phyloP scores from a whole-genome alignment of 1,140 invertebrate species.

The Matsumurasca onukii region DNA sequence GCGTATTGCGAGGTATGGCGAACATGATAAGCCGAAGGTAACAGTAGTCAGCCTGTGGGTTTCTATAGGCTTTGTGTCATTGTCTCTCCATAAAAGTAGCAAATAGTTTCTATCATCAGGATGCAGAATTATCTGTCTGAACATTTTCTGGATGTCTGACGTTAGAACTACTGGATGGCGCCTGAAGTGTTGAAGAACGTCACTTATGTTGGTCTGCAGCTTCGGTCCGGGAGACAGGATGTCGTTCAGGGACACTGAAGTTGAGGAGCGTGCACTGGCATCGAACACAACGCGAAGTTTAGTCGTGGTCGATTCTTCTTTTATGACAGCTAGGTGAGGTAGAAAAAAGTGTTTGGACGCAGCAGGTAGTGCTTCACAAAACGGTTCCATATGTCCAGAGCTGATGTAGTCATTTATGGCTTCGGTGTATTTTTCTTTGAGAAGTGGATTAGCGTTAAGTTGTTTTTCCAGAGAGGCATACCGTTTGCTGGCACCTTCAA shows the following conservation, averaged over 20 bases:
- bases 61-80: background rate
- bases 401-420: background rate
- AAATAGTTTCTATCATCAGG: background rate
- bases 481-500: background rate
- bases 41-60: background rate
- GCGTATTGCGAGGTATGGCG: background rate
- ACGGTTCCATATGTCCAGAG: background rate
- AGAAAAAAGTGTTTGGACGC: slow-evolving; percentile 28
- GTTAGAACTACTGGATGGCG: background rate
- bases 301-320: slow-evolving; percentile 30
- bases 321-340: slow-evolving; percentile 34
- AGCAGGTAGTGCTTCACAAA: background rate
- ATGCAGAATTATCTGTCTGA: background rate
- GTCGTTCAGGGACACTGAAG: slow-evolving; percentile 33
- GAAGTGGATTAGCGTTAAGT: background rate
- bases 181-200: slow-evolving; percentile 31
- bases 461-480: background rate
- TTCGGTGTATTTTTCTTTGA: background rate
- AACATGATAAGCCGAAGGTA: background rate
- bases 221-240: slow-evolving; percentile 33
- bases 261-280: slow-evolving; percentile 25
- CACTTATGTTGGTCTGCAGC: slow-evolving; percentile 40
- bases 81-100: background rate
- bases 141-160: slow-evolving; percentile 10
- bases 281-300: slow-evolving; percentile 36